A percentile compares a stretch with the other conserved stretches of the same genome.
phyloP scores from a whole-genome alignment of 1,140 invertebrate species.

The Scaptomyza pallida region DNA sequence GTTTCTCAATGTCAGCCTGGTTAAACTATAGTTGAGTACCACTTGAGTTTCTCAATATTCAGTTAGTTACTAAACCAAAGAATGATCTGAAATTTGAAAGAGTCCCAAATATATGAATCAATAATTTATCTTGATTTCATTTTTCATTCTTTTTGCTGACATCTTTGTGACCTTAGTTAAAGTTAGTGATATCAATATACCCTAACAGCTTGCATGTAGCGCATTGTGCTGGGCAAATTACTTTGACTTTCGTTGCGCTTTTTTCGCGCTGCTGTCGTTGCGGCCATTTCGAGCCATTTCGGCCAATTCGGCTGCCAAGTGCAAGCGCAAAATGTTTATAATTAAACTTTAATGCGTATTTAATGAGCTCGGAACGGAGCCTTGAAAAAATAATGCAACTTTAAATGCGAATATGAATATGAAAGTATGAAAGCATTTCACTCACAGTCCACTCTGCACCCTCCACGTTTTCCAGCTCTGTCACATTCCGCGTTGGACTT shows the following conservation, averaged over 20 bases:
- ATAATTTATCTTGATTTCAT: too few relatives aligned
- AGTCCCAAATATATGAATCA: too few relatives aligned
- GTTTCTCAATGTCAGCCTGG: too few relatives aligned
- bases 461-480: neutral
- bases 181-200: conserved; percentile 25
- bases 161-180: too few relatives aligned
- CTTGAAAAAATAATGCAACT: conserved; percentile 63
- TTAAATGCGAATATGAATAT: conserved; percentile 71
- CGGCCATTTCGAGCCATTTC: conserved; percentile 40
- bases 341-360: conserved; percentile 82
- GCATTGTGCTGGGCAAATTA: conserved; percentile 62
- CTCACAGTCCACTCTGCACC: neutral
- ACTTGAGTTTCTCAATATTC: too few relatives aligned
- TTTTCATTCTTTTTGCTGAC: too few relatives aligned
- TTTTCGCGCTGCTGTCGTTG: conserved; percentile 48
- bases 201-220: conserved; percentile 9
- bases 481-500: neutral
- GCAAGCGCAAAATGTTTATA: conserved; percentile 81
- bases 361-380: conserved; percentile 65
- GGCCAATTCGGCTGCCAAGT: conserved; percentile 68
- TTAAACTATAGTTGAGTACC: too few relatives aligned
- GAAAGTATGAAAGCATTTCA: conserved; percentile 18
- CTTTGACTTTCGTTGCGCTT: conserved; percentile 77
- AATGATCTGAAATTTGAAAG: too few relatives aligned
- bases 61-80: too few relatives aligned